Base-by-base conservation (phyloP, 1,140 invertebrate species). In the Drosophila equinoxialis region DNA sequence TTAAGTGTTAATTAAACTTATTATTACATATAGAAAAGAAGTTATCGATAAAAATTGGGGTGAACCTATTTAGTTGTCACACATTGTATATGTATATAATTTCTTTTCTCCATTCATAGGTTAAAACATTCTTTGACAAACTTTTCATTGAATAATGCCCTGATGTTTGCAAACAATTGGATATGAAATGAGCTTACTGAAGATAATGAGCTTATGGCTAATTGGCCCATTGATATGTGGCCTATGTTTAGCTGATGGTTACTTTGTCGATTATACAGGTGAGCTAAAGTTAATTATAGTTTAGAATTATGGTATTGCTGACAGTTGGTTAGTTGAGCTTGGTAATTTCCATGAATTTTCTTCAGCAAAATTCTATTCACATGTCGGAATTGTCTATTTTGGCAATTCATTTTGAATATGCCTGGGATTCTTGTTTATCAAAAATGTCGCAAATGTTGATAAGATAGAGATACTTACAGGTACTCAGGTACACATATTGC, bases 221-320 rank as follows among this genome's bases (percentile, higher is more conserved):
- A 55, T 71, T 61, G 30, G 63, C 55, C 37, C 35, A 54, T 77
- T 41, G 57, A 54, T 72, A 48, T 78, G 62, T 17, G 69, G 68
- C 13, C 33, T 59, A 3, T 6, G 55, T 1, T 10, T n/a, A 57
- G 14, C 54, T 6, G 13, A 65, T 17, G 68, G 58, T 0, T 74
- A 74, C 51, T 89, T 89, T 67, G 72, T 90, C 2, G 84, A 89
- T 59, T 78, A 81, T 30, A 81, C 84, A 71, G 84, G 84, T 87
- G 61, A 80, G 84, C 66, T 51, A 8, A 8, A 17, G 13, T 35
- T 35, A 4, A 10, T 35, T 8, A 1, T 35, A 35, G 35, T 35
- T 35, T 6, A 6, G 30, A 30, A 0, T 6, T 11, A 37, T n/a
- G n/a, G 10, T 8, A 11, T 11, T 8, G 8, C 35, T 37, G 6